Conservation (phyloP, 2,797 vertebrate species). For the Benthosema pterotum region DNA sequence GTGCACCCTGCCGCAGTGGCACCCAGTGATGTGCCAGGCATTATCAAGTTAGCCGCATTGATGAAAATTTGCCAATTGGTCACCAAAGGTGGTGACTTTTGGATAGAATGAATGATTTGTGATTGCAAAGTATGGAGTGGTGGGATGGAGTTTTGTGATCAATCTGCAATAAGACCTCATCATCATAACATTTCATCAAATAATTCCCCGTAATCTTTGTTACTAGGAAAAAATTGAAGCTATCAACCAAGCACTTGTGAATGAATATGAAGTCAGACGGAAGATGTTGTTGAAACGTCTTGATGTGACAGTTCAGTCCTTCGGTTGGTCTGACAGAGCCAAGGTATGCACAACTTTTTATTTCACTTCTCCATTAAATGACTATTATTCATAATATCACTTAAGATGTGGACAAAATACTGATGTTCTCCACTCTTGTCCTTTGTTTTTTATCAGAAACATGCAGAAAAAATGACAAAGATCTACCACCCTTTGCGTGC, state of each 20-base stretch:
- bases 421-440: not conserved
- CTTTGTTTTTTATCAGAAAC: conserved; percentile 74
- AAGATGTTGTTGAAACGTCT: conserved; percentile 96
- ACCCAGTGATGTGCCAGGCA: too few relatives aligned
- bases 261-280: conserved; percentile 95
- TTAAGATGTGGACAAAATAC: not conserved
- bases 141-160: too few relatives aligned
- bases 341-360: conserved; percentile 81
- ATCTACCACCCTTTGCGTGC: conserved; percentile 92
- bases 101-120: too few relatives aligned
- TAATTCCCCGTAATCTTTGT: too few relatives aligned
- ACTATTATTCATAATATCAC: not conserved
- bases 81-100: too few relatives aligned
- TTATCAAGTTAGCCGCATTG: too few relatives aligned
- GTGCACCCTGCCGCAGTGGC: too few relatives aligned
- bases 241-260: conserved; percentile 94
- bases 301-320: conserved; percentile 97
- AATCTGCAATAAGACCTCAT: too few relatives aligned
- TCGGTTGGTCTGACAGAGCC: conserved; percentile 96
- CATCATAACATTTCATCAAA: too few relatives aligned
- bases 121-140: too few relatives aligned
- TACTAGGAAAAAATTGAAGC: conserved; percentile 95
- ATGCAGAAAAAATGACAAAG: conserved; percentile 89
- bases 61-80: too few relatives aligned
- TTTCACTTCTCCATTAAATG: not conserved